A percentile compares a stretch with the other conserved stretches of the same genome.
Conservation (phyloP, 2,888 invertebrate genomes). For the Punctoribates punctum region DNA sequence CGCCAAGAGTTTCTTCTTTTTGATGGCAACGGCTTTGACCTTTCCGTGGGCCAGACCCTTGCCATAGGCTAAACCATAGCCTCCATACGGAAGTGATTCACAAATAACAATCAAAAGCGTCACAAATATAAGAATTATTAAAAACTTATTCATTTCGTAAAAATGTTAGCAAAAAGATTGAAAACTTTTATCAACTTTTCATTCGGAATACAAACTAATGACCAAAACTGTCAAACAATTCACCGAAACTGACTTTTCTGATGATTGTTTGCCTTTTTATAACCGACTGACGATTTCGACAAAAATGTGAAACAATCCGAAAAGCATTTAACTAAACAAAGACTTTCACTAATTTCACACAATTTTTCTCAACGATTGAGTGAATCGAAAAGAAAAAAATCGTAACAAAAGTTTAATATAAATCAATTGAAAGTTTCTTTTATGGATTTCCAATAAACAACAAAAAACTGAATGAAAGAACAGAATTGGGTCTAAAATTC, state of each 20-base stretch:
- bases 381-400: no score
- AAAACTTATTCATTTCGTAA: slow-evolving; percentile 13
- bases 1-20: slow-evolving; percentile 10
- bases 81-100: background rate
- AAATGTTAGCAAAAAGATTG: background rate
- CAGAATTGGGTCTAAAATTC: background rate
- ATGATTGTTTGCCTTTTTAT: no score
- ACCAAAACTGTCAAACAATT: no score
- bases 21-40: background rate
- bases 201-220: background rate
- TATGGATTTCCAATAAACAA: no score
- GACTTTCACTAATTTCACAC: no score
- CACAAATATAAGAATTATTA: background rate
- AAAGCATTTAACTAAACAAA: no score
- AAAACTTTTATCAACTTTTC: background rate
- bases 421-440: no score
- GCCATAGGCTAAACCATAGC: background rate
- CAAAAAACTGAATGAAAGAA: background rate
- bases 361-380: no score
- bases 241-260: no score
- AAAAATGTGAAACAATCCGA: no score
- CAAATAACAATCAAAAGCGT: background rate
- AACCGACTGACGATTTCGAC: no score
- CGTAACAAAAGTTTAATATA: no score
- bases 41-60: background rate